Evolutionary conservation across 2,888 invertebrate genomes (phyloP).

Genomic region (Bimastos eiseni): DNA sequence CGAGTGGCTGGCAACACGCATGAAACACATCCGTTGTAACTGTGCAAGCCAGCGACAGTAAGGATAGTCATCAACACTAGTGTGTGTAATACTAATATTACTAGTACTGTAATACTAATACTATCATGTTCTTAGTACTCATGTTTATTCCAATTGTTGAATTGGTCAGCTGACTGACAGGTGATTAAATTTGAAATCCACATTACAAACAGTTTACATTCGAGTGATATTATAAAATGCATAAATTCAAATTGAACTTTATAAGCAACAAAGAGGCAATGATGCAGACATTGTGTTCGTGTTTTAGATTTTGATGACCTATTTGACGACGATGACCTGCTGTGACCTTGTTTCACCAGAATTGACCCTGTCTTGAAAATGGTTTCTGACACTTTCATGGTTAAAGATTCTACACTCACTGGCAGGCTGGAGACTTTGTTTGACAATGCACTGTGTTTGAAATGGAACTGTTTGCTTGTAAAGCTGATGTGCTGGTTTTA

Average conservation of each 20-base stretch:
- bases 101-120: too few species aligned
- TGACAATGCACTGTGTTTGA: not conserved
- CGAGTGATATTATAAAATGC: too few species aligned
- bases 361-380: conserved; percentile 5
- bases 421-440: not conserved
- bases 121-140: too few species aligned
- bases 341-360: conserved; percentile 22
- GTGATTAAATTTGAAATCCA: too few species aligned
- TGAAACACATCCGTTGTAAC: too few species aligned
- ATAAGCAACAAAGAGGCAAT: not conserved
- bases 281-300: conserved; percentile 16
- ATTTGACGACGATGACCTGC: conserved; percentile 58
- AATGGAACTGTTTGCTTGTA: not conserved
- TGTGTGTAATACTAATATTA: too few species aligned
- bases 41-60: too few species aligned
- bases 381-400: not conserved
- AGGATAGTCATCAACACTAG: too few species aligned
- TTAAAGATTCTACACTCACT: not conserved
- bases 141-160: too few species aligned
- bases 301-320: conserved; percentile 83
- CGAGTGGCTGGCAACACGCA: too few species aligned
- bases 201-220: not conserved
- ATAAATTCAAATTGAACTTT: not conserved
- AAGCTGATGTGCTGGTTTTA: not conserved
- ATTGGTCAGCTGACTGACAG: too few species aligned